Evolutionary conservation across 2,113 vertebrate genomes (phyloP).

Genomic region (Chaetops frenatus): DNA sequence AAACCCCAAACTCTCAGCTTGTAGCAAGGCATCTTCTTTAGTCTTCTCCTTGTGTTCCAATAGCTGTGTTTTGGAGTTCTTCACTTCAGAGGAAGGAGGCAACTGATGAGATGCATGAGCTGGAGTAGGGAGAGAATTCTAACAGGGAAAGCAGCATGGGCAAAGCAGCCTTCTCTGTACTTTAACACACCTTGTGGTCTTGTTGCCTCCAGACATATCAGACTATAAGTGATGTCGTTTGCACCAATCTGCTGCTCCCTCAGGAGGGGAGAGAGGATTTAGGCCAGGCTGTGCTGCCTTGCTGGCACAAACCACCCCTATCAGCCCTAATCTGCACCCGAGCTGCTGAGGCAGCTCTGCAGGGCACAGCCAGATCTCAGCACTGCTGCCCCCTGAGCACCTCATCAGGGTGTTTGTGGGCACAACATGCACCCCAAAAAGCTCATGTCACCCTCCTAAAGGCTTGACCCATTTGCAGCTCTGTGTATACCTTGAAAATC

Average conservation of each 20-base stretch:
- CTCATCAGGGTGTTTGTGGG: fast-evolving
- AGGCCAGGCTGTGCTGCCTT: neutral
- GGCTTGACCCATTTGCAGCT: neutral
- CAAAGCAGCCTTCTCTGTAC: neutral
- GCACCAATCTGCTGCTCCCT: neutral
- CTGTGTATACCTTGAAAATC: neutral
- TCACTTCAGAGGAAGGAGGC: neutral
- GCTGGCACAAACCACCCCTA: neutral
- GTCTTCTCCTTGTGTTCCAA: neutral
- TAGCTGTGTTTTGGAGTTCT: neutral
- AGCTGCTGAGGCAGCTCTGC: neutral
- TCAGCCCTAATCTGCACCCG: fast-evolving
- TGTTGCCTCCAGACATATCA: neutral
- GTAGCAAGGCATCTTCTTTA: neutral
- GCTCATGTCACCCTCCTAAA: neutral
- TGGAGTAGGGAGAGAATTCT: neutral
- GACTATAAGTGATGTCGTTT: neutral
- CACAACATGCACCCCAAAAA: fast-evolving
- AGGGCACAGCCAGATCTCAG: neutral
- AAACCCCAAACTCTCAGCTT: neutral
- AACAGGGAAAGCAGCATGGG: conserved; percentile 1
- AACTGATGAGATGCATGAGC: neutral
- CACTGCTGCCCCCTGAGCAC: neutral
- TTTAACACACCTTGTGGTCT: neutral
- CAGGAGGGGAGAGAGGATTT: neutral